A percentile compares a stretch with the other conserved stretches of the same genome.
phyloP scores from a whole-genome alignment of 2,888 invertebrate genomes.

The Mimumesa dahlbomi region DNA sequence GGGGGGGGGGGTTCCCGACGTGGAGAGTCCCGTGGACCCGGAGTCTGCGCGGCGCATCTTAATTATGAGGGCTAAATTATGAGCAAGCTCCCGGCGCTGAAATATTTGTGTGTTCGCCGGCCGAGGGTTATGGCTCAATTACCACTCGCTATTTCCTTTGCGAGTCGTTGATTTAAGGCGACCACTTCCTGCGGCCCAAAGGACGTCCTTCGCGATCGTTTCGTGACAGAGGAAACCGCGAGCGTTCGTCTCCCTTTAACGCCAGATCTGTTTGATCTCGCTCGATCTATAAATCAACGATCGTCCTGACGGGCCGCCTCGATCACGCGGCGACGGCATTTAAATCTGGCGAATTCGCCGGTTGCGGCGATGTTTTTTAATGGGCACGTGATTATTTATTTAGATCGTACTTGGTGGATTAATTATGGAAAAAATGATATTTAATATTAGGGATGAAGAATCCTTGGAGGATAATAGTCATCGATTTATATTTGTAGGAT shows the following conservation, averaged over 20 bases:
- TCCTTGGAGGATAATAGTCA: too few species aligned
- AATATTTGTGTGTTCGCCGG: slow-evolving; percentile 75
- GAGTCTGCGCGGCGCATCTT: slow-evolving; percentile 68
- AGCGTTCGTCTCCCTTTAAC: slow-evolving; percentile 14
- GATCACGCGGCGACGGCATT: too few species aligned
- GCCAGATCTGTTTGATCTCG: too few species aligned
- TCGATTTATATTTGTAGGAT: too few species aligned
- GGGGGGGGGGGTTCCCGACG: slow-evolving; percentile 12
- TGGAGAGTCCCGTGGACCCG: slow-evolving; percentile 14
- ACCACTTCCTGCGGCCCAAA: slow-evolving; percentile 59
- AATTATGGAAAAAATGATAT: too few species aligned
- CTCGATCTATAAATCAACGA: too few species aligned
- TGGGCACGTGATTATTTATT: too few species aligned
- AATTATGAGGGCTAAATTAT: slow-evolving; percentile 77
- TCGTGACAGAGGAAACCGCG: slow-evolving; percentile 26
- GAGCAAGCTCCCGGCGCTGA: slow-evolving; percentile 73
- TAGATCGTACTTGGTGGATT: too few species aligned
- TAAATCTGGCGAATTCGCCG: too few species aligned
- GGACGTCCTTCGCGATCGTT: slow-evolving; percentile 36
- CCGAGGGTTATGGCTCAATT: slow-evolving; percentile 78
- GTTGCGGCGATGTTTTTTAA: too few species aligned
- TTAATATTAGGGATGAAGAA: too few species aligned
- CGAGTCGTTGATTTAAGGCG: slow-evolving; percentile 75
- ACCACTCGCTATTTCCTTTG: slow-evolving; percentile 76
- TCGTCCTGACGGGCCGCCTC: too few species aligned